Base-by-base conservation (phyloP, 2,888 invertebrate species). In the Zelleria hepariella region DNA sequence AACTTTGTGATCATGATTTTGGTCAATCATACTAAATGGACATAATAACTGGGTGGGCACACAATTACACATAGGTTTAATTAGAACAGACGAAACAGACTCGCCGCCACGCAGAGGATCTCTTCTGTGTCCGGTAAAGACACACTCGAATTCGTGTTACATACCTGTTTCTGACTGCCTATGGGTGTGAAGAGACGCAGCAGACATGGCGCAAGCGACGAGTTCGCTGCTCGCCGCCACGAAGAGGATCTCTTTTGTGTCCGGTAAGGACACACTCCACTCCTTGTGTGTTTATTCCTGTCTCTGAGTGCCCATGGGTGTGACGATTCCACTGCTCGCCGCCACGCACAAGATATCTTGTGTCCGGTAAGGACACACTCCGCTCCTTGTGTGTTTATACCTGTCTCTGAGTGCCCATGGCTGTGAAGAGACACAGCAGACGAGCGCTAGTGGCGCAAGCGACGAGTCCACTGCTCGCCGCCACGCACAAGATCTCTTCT, bases 231-330 rank as follows among this genome's bases (percentile, higher is more conserved):
- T 93, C 58, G 94, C 91, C 0, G 90, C 84, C 58, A 93, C 78
- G 47, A 94, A 93, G 56, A 93, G 74, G 0, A 94, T 92, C 70
- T 95, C 94, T 78, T 98, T 98, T 0, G 92, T 93, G 65, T 93
- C 93, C 0, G 95, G 93, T 78, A 98, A 81, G 15, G 93, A 91
- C 2, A 92, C 82, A 8, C 92, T 92, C 98, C 98, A 98, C 78
- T 98, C 98, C 72, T 95, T 96, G n/a, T n/a, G n/a, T n/a, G 49
- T 58, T 59, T 5, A 25, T 56, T 87, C 86, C 73, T 95, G 94
- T 70, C 94, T 91, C 85, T 99, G 98, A 0, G 95, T 93, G 54
- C 99, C 99, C 80, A 94, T 93, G 10, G 95, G 88, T 5, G 95
- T 94, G 79, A 98, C 91, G 70, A 97, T 90, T n/a, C 90, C 92